phyloP scores from a whole-genome alignment of 2,888 invertebrate genomes.

The Drosophila putrida region DNA sequence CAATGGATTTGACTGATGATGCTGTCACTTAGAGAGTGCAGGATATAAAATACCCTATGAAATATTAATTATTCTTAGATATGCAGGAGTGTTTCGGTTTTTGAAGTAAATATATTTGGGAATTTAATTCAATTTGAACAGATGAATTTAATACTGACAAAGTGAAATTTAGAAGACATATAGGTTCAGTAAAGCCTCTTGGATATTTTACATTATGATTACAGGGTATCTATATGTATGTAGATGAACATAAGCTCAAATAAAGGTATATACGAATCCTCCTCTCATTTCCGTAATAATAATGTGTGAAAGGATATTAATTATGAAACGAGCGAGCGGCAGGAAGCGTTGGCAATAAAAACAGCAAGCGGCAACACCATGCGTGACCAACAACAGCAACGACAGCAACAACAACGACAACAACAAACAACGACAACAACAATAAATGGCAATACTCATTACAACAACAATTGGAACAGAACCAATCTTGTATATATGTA shows the following conservation, averaged over 20 bases:
- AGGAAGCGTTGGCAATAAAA: slow-evolving; percentile 77
- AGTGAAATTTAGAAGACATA: too few relatives aligned
- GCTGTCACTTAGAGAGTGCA: background rate
- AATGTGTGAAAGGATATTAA: slow-evolving; percentile 81
- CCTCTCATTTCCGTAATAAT: slow-evolving; percentile 77
- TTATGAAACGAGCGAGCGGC: slow-evolving; percentile 80
- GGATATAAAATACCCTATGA: background rate
- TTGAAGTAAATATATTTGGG: too few relatives aligned
- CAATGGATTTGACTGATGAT: background rate
- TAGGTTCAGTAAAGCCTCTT: background rate
- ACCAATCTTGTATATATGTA: slow-evolving; percentile 56
- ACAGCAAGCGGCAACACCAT: slow-evolving; percentile 81
- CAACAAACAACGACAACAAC: slow-evolving; percentile 46
- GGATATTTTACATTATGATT: background rate
- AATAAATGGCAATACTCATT: slow-evolving; percentile 50
- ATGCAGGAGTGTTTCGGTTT: too few relatives aligned
- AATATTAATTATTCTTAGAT: background rate
- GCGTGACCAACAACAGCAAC: slow-evolving; percentile 75
- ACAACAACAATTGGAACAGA: slow-evolving; percentile 40
- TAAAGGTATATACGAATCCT: slow-evolving; percentile 22
- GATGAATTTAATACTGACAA: too few relatives aligned
- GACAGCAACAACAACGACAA: slow-evolving; percentile 48
- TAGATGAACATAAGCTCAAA: background rate
- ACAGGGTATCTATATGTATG: slow-evolving; percentile 16
- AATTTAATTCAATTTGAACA: too few relatives aligned